Percentiles rank a stretch among this genome's conserved stretches.
phyloP scores from a whole-genome alignment of 2,113 vertebrate genomes.

The Clinocottus analis region DNA sequence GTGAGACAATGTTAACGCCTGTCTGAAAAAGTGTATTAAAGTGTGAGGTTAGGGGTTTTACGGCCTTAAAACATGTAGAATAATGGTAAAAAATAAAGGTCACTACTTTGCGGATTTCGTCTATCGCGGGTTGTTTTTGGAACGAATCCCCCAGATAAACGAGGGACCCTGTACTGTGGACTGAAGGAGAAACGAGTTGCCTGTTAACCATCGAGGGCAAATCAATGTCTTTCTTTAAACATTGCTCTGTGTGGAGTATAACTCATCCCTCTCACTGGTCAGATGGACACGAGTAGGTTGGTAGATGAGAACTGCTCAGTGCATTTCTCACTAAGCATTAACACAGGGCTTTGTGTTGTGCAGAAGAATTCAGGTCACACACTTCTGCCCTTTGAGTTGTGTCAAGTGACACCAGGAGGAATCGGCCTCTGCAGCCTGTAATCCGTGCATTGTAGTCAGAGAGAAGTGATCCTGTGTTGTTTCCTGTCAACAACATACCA shows the following conservation, averaged over 20 bases:
- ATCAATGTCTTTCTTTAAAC: background rate
- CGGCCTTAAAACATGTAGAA: too few relatives aligned
- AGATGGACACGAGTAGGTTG: background rate
- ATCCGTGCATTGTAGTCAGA: background rate
- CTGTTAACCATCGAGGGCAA: background rate
- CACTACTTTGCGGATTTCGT: too few relatives aligned
- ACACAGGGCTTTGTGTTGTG: background rate
- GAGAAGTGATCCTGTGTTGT: background rate
- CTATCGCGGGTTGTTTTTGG: too few relatives aligned
- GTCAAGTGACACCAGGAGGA: background rate
- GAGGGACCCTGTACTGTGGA: too few relatives aligned
- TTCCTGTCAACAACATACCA: background rate
- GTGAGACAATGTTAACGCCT: too few relatives aligned
- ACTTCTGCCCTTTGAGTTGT: slow-evolving; percentile 13
- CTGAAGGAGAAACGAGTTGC: background rate
- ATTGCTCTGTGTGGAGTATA: background rate
- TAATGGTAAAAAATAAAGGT: too few relatives aligned
- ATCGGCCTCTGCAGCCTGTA: too few relatives aligned
- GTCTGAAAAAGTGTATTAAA: too few relatives aligned
- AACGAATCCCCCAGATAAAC: too few relatives aligned
- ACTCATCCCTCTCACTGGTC: background rate
- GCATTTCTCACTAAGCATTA: slow-evolving; percentile 29
- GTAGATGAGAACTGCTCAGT: background rate
- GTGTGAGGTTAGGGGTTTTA: too few relatives aligned
- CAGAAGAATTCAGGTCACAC: slow-evolving; percentile 43